Conservation (phyloP, 1,140 invertebrate species). For the Drosophila equinoxialis region DNA sequence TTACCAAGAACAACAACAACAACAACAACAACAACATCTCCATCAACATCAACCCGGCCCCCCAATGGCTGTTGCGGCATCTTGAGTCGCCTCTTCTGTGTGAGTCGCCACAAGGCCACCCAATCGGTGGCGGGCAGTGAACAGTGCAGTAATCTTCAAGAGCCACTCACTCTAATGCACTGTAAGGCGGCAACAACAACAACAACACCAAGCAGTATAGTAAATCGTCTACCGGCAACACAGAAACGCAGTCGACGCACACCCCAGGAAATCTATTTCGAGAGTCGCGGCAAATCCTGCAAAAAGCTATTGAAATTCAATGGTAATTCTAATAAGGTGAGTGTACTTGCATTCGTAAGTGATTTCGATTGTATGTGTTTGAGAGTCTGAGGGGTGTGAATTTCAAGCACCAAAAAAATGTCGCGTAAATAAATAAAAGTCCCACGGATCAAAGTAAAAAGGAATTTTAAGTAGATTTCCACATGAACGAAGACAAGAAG, state of each 20-base stretch:
- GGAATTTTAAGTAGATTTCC: constrained; percentile 8
- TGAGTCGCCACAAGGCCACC: constrained; percentile 64
- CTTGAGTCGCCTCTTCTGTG: constrained; percentile 70
- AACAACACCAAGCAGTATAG: constrained; percentile 43
- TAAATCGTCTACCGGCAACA: constrained; percentile 38
- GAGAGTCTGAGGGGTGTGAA: not conserved
- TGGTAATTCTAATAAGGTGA: constrained; percentile 88
- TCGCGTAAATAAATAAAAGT: constrained; percentile 12
- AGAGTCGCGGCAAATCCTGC: constrained; percentile 89
- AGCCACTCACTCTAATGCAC: constrained; percentile 42
- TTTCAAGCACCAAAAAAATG: not conserved
- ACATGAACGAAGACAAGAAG: constrained; percentile 10
- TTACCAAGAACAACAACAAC: not conserved
- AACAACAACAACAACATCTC: constrained; percentile 18
- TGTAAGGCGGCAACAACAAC: constrained; percentile 26
- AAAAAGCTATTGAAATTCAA: constrained; percentile 88
- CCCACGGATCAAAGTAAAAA: not conserved
- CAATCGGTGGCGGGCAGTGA: constrained; percentile 68
- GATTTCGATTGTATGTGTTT: not conserved
- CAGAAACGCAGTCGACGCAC: constrained; percentile 81
- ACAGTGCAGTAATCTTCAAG: constrained; percentile 47
- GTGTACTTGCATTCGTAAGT: constrained; percentile 43
- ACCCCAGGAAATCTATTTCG: constrained; percentile 89
- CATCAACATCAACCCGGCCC: constrained; percentile 24
- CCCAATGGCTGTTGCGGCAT: constrained; percentile 74